These are phyloP conservation scores for Ladona fulva DNA, from an alignment of 1,140 invertebrate genomes.

Conservation along the genomic window DNA sequence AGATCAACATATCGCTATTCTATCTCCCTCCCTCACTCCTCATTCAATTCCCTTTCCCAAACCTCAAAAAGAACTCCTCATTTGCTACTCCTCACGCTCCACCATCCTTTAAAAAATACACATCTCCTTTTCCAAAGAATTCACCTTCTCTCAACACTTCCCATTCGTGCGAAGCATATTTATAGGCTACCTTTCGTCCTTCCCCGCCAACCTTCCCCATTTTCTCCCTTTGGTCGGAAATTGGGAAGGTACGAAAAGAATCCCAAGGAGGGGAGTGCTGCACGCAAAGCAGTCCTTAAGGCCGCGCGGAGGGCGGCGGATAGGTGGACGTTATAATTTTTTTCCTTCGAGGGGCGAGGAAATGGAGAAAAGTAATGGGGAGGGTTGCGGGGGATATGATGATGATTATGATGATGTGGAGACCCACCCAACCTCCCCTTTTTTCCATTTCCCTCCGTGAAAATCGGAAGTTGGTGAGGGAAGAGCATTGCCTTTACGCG, in stretches of 20 bases:
- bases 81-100: background rate
- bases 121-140: background rate
- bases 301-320: no score
- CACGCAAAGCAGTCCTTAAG: slow-evolving; percentile 7
- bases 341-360: background rate
- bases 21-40: background rate
- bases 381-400: background rate
- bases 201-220: background rate
- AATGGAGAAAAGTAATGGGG: background rate
- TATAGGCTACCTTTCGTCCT: background rate
- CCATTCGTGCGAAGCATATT: background rate
- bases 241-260: background rate
- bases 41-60: background rate
- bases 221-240: background rate
- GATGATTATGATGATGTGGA: background rate
- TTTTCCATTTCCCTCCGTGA: no score
- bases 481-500: no score
- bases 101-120: no score
- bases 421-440: background rate
- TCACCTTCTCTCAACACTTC: background rate
- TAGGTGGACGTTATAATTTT: no score
- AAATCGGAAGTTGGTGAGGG: no score
- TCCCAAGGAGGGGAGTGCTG: background rate
- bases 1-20: background rate
- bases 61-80: background rate